Conservation (phyloP, 1,140 invertebrate genomes). For the Drosophila watanabei region DNA sequence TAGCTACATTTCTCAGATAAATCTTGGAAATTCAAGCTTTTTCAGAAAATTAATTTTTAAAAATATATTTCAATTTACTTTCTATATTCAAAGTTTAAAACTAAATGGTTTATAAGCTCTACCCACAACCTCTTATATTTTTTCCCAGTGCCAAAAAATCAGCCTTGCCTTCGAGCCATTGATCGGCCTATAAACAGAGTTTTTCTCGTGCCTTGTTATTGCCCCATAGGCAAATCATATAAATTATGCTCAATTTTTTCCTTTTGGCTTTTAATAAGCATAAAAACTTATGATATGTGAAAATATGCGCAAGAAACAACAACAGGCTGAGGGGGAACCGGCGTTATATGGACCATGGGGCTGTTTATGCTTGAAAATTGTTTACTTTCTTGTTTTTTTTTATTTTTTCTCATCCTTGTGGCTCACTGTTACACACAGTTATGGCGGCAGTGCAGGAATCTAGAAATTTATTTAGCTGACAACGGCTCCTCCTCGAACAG, state of each 20-base stretch:
- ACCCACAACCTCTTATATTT: not conserved
- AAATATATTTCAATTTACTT: not conserved
- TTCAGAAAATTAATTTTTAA: no score
- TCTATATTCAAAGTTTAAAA: not conserved
- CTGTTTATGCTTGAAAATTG: slow-evolving; percentile 55
- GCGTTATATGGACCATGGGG: slow-evolving; percentile 49
- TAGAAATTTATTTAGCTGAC: slow-evolving; percentile 53
- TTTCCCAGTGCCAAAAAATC: slow-evolving; percentile 19
- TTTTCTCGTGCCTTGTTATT: slow-evolving; percentile 71
- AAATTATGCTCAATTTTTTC: slow-evolving; percentile 81
- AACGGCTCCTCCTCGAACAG: slow-evolving; percentile 31
- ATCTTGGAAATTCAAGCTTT: no score
- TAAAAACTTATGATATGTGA: slow-evolving; percentile 84
- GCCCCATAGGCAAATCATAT: slow-evolving; percentile 82
- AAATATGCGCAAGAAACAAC: slow-evolving; percentile 82
- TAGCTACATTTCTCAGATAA: not conserved
- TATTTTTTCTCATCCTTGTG: slow-evolving; percentile 6
- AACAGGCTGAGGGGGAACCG: slow-evolving; percentile 29
- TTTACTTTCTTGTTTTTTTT: slow-evolving; percentile 44
- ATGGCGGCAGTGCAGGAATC: slow-evolving; percentile 39
- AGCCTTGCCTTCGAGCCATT: slow-evolving; percentile 63
- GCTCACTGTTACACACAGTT: slow-evolving; percentile 41
- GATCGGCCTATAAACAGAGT: slow-evolving; percentile 80
- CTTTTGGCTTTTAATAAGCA: slow-evolving; percentile 80
- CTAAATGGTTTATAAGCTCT: not conserved